A percentile compares a stretch with the other conserved stretches of the same genome.
These are phyloP conservation scores for Ctenochaetus hawaiiensis DNA, from an alignment of 2,797 vertebrate genomes.

Conservation along the genomic window DNA sequence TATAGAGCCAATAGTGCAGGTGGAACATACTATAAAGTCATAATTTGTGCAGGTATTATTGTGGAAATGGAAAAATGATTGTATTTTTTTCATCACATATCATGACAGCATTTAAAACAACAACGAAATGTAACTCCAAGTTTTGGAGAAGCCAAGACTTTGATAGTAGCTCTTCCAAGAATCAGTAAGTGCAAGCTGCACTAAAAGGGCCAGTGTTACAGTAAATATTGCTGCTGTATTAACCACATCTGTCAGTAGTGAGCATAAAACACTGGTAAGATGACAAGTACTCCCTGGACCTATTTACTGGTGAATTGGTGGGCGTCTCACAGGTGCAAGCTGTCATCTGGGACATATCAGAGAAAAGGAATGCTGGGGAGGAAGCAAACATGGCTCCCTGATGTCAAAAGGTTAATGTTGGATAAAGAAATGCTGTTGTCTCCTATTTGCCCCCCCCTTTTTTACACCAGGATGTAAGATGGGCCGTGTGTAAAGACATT, in stretches of 20 bases:
- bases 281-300: conserved; percentile 37
- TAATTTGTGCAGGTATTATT: conserved; percentile 31
- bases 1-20: conserved; percentile 45
- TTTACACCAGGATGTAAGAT: neutral
- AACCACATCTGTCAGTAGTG: conserved; percentile 39
- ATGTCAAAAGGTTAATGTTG: conserved; percentile 38
- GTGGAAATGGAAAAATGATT: conserved; percentile 39
- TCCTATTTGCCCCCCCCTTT: conserved; percentile 2
- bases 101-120: conserved; percentile 28
- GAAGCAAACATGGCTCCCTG: conserved; percentile 36
- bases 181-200: conserved; percentile 17
- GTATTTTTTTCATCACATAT: conserved; percentile 3
- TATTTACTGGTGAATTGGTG: conserved; percentile 26
- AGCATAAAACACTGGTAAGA: conserved; percentile 39
- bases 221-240: conserved; percentile 23
- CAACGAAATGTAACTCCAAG: conserved; percentile 13
- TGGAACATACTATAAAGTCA: conserved; percentile 48
- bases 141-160: conserved; percentile 14
- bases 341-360: conserved; percentile 45
- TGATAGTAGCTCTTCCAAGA: conserved; percentile 23
- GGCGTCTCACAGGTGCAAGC: conserved; percentile 57
- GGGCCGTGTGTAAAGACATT: neutral
- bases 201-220: conserved; percentile 15
- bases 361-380: conserved; percentile 47
- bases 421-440: conserved; percentile 20